These are phyloP conservation scores for Neodiprion pinetum DNA, from an alignment of 1,140 invertebrate genomes.

Conservation along the genomic window DNA sequence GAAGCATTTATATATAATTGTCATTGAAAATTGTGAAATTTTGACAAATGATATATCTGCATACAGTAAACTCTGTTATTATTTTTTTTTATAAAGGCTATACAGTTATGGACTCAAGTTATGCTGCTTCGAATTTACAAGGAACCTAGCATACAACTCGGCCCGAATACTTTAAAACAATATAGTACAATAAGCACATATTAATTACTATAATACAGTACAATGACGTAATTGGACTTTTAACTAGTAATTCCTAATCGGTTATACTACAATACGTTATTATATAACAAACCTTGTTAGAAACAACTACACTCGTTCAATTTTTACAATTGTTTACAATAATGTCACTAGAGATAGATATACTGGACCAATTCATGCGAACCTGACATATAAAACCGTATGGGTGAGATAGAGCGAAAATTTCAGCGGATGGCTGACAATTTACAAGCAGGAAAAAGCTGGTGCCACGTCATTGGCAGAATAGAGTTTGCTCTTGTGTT, in stretches of 20 bases:
- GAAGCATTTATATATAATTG: neutral
- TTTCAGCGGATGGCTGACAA: no score
- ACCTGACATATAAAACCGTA: no score
- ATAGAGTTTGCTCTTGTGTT: no score
- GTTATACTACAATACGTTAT: conserved; percentile 37
- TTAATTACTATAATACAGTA: conserved; percentile 53
- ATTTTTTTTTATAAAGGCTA: conserved; percentile 1
- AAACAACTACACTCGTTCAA: conserved; percentile 47
- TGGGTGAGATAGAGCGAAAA: no score
- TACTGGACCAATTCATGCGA: conserved; percentile 5
- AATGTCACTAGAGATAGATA: conserved; percentile 45
- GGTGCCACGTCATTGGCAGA: no score
- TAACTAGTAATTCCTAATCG: conserved; percentile 27
- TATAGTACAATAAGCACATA: conserved; percentile 59
- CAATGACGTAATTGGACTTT: conserved; percentile 43
- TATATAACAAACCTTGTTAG: conserved; percentile 51
- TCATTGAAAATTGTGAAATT: neutral
- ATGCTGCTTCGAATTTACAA: conserved; percentile 2
- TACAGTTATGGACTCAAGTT: conserved; percentile 1
- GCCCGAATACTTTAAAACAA: conserved; percentile 48
- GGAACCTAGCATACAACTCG: conserved; percentile 20
- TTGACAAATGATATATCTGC: neutral
- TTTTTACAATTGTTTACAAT: conserved; percentile 52
- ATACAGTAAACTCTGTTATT: neutral
- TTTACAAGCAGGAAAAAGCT: no score